Evolutionary conservation across 2,113 vertebrate genomes (phyloP), one percentile per base, ranked within the genome.

Genomic region (Oryzias javanicus): DNA sequence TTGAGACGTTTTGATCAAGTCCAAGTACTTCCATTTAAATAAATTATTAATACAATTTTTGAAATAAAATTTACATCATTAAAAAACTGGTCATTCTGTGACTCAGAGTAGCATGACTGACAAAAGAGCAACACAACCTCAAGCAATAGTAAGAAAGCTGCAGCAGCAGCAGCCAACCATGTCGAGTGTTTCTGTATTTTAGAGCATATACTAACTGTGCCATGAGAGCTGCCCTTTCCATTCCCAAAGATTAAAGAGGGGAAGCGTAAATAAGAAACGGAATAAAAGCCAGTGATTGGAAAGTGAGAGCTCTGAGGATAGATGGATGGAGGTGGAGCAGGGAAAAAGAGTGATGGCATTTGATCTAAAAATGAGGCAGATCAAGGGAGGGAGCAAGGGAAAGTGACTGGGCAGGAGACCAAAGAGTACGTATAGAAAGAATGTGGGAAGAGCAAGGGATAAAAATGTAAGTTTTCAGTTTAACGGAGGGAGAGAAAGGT

Each of bases 61-160:
- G n/a, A n/a, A n/a, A n/a, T n/a, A n/a, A n/a, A n/a, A n/a, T n/a
- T n/a, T n/a, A n/a, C n/a, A n/a, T n/a, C n/a, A n/a, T n/a, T n/a
- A n/a, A n/a, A n/a, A n/a, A n/a, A n/a, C n/a, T n/a, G n/a, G n/a
- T n/a, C n/a, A n/a, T n/a, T n/a, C 69, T 71, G 62, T 4, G 40
- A 60, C 78, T 66, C 68, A 71, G 75, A 84, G 76, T 74, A 84
- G 72, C 62, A 20, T 60, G 78, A 81, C 75, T 79, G 75, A 81
- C 78, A 79, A 73, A 67, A 67, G 45, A 76, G 65, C 61, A 76
- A 72, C 55, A 49, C 55, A 70, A 55, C 70, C 41, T 49, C 5
- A 29, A 8, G 27, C 27, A 6, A 29, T 7, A 40, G 18, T 44
- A 76, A 61, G 66, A 60, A 58, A 7, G 47, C 65, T 6, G 64